Evolutionary conservation across 2,797 vertebrate species (phyloP).

Genomic region (Strix occidentalis): DNA sequence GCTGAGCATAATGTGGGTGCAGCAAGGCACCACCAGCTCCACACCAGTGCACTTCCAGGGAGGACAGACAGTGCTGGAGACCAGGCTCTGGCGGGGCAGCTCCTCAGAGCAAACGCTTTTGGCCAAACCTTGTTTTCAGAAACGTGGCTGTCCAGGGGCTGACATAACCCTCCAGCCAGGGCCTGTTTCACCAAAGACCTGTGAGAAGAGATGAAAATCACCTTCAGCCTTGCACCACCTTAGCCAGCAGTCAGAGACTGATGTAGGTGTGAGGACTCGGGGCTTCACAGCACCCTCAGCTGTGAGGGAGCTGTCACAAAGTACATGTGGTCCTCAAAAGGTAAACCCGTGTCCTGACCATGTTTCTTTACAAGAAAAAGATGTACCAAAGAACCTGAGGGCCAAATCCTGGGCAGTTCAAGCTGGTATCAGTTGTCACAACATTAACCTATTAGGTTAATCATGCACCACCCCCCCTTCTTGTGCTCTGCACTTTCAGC

Average conservation of each 20-base stretch:
- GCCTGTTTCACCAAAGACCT: background rate
- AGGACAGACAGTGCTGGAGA: background rate
- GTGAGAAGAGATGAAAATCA: background rate
- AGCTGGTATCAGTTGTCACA: background rate
- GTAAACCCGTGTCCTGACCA: accelerated
- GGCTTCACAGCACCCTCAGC: background rate
- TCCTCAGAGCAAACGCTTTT: background rate
- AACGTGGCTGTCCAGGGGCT: accelerated
- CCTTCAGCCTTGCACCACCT: background rate
- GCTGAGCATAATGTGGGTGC: background rate
- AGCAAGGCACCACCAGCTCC: background rate
- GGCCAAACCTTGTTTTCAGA: background rate
- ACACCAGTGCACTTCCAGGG: background rate
- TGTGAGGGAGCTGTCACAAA: background rate
- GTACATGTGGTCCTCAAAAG: background rate
- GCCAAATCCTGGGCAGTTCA: background rate
- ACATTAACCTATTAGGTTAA: too few relatives aligned
- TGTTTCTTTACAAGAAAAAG: background rate
- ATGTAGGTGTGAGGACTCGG: accelerated
- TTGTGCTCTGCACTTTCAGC: accelerated
- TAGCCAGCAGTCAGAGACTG: background rate
- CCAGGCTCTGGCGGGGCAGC: background rate
- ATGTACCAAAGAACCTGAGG: accelerated
- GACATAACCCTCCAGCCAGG: background rate
- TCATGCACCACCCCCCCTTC: background rate